These are phyloP conservation scores for Mareca strepera DNA, from an alignment of 2,797 vertebrate species.

Conservation along the genomic window DNA sequence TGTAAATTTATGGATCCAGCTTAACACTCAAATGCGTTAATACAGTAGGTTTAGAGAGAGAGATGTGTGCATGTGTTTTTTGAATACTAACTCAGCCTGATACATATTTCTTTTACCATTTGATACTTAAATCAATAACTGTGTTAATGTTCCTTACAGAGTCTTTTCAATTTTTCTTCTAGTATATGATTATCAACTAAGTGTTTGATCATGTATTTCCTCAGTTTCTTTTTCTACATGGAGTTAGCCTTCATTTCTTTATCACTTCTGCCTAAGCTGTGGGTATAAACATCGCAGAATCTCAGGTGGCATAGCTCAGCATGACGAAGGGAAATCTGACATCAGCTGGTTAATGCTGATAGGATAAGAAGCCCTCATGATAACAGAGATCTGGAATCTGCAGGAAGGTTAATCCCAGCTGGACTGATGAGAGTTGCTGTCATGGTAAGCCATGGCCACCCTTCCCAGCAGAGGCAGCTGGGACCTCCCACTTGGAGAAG, in stretches of 20 bases:
- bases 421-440: accelerated
- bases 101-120: background rate
- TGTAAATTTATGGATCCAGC: background rate
- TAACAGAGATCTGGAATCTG: background rate
- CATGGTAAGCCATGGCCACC: background rate
- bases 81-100: background rate
- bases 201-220: background rate
- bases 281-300: background rate
- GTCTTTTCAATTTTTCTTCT: background rate
- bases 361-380: background rate
- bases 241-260: background rate
- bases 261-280: background rate
- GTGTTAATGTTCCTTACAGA: background rate
- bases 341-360: background rate
- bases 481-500: background rate
- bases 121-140: background rate
- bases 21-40: background rate
- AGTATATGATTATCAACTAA: background rate
- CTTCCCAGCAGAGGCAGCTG: background rate
- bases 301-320: background rate
- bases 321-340: background rate
- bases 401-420: background rate
- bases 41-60: background rate
- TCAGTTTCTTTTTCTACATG: background rate
- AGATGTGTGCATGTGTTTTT: background rate